Conservation (phyloP, 2,888 invertebrate species). For the Xylota sylvarum region DNA sequence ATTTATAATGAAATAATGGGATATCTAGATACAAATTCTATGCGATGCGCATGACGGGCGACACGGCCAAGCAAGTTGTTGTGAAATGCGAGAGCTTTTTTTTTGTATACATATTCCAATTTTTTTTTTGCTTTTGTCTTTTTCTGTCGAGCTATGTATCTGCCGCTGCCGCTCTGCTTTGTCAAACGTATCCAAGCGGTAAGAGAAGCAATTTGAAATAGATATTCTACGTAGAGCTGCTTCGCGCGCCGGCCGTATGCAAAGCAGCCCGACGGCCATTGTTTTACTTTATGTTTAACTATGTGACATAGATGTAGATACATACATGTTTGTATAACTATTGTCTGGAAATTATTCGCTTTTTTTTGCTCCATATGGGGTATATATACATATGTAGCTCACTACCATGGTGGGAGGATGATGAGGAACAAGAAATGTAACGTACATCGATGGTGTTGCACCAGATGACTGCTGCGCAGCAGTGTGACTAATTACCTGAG, state of each 20-base stretch:
- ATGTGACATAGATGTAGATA: slow-evolving; percentile 55
- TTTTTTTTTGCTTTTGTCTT: slow-evolving; percentile 35
- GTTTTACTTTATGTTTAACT: slow-evolving; percentile 52
- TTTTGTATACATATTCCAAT: neutral
- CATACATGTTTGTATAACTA: slow-evolving; percentile 53
- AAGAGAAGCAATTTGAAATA: slow-evolving; percentile 66
- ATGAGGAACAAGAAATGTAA: slow-evolving; percentile 25
- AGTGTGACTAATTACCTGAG: slow-evolving; percentile 53
- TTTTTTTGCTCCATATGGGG: slow-evolving; percentile 17
- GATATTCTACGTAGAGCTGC: slow-evolving; percentile 61
- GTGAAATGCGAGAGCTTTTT: slow-evolving; percentile 71
- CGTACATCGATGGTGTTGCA: slow-evolving; percentile 36
- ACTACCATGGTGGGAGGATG: slow-evolving; percentile 40
- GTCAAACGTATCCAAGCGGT: slow-evolving; percentile 73
- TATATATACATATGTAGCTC: no score
- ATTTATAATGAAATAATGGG: slow-evolving; percentile 67
- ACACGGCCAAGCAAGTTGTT: slow-evolving; percentile 71
- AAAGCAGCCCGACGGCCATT: slow-evolving; percentile 71
- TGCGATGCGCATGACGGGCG: slow-evolving; percentile 76
- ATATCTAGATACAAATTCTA: slow-evolving; percentile 75
- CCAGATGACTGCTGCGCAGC: slow-evolving; percentile 15
- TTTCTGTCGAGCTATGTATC: slow-evolving; percentile 33
- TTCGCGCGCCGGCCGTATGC: slow-evolving; percentile 53
- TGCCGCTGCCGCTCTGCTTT: slow-evolving; percentile 62
- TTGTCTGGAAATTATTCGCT: slow-evolving; percentile 61